Conservation (phyloP, 2,113 vertebrate genomes). For the Monarcha castaneiventris region DNA sequence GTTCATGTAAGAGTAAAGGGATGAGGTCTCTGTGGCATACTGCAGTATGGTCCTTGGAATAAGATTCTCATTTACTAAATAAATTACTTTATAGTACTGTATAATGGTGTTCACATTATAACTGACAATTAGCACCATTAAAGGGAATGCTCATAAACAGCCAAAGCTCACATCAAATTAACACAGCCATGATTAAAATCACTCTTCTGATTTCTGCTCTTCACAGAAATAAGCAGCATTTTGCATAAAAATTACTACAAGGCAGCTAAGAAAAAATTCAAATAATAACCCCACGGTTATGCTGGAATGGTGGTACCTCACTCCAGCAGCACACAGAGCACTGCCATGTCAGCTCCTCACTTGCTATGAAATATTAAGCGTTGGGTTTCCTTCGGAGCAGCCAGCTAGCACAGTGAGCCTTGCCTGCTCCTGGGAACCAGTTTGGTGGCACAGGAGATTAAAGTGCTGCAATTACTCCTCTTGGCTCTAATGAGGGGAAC, state of each 20-base stretch:
- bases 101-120: slow-evolving; percentile 70
- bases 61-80: slow-evolving; percentile 71
- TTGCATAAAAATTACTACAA: slow-evolving; percentile 50
- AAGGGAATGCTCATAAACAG: slow-evolving; percentile 69
- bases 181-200: slow-evolving; percentile 71
- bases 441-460: not conserved
- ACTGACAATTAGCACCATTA: slow-evolving; percentile 73
- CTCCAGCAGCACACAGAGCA: not conserved
- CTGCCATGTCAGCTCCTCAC: not conserved
- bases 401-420: not conserved
- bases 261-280: not conserved
- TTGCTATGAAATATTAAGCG: not conserved
- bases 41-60: slow-evolving; percentile 64
- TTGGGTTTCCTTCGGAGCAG: not conserved
- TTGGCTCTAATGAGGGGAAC: slow-evolving; percentile 44
- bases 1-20: slow-evolving; percentile 49
- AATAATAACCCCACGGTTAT: not conserved
- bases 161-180: slow-evolving; percentile 72
- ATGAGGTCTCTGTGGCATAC: slow-evolving; percentile 49
- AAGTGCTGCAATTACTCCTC: slow-evolving; percentile 38
- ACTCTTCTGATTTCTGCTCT: slow-evolving; percentile 70
- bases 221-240: slow-evolving; percentile 66
- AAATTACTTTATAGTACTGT: slow-evolving; percentile 71
- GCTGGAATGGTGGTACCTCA: not conserved
- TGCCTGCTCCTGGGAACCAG: not conserved